These are phyloP conservation scores for Leptoteleia sp. DNA, from an alignment of 1,140 invertebrate genomes.

Conservation along the genomic window DNA sequence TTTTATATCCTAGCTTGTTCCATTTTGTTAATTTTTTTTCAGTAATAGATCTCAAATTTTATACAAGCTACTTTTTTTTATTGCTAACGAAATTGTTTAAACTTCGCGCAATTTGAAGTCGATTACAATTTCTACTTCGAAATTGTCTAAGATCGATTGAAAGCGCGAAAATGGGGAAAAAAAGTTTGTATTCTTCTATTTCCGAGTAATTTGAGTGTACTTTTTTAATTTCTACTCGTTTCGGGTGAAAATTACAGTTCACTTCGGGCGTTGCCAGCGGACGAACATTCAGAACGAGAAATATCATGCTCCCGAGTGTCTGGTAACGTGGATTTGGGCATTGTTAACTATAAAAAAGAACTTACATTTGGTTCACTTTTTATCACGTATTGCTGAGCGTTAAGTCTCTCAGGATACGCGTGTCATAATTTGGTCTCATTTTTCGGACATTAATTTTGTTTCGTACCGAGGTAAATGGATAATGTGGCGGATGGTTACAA, in stretches of 20 bases:
- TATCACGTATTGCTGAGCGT: conserved; percentile 12
- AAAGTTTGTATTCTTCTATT: conserved; percentile 49
- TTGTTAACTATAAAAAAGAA: conserved; percentile 60
- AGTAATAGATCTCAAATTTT: too few species aligned
- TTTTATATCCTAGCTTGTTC: too few species aligned
- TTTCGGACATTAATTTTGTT: conserved; percentile 52
- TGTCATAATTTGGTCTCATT: conserved; percentile 14
- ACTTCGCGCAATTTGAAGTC: too few species aligned
- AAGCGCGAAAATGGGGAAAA: conserved; percentile 9
- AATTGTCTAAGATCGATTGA: background rate
- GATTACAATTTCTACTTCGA: too few species aligned
- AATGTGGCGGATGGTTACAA: conserved; percentile 38
- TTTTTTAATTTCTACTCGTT: conserved; percentile 56
- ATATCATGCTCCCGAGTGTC: conserved; percentile 45
- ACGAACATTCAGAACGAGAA: conserved; percentile 62
- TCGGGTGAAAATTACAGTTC: conserved; percentile 65
- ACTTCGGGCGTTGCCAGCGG: conserved; percentile 61
- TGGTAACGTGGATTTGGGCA: conserved; percentile 48
- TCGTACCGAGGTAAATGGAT: conserved; percentile 7
- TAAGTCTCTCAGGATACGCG: background rate
- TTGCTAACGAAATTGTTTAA: too few species aligned
- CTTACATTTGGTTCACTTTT: conserved; percentile 39
- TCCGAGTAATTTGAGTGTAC: conserved; percentile 44
- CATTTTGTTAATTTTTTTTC: too few species aligned
- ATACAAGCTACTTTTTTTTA: too few species aligned